Conservation (phyloP, 2,113 vertebrate species). For the Sminthopsis crassicaudata region DNA sequence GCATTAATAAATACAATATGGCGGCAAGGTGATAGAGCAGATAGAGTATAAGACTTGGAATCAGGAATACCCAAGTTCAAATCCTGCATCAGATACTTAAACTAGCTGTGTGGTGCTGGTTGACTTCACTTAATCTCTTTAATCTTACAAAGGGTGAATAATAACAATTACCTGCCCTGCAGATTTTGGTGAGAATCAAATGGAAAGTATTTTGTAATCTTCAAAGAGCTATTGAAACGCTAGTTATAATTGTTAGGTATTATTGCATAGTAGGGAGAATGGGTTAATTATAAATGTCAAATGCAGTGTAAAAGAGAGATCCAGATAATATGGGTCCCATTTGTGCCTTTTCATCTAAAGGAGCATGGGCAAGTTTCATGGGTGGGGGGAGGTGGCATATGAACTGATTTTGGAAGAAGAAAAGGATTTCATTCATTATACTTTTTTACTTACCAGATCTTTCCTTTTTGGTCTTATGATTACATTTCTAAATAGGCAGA, state of each 20-base stretch:
- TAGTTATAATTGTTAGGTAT: neutral
- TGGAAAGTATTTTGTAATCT: neutral
- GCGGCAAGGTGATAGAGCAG: neutral
- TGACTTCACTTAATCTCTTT: neutral
- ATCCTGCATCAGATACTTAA: neutral
- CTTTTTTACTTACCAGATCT: neutral
- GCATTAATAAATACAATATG: neutral
- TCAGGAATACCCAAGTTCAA: neutral
- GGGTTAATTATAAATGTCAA: too few relatives aligned
- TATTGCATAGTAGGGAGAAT: neutral
- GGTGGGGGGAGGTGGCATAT: neutral
- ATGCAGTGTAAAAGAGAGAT: neutral
- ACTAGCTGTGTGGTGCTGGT: neutral
- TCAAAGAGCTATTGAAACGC: neutral
- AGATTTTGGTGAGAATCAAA: neutral
- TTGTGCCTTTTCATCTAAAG: neutral
- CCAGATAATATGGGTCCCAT: neutral
- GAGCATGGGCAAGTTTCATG: neutral
- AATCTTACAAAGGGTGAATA: neutral
- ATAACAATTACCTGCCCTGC: neutral
- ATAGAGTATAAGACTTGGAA: neutral
- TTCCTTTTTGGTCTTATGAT: neutral
- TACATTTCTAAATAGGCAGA: constrained; percentile 44
- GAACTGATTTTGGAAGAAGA: neutral
- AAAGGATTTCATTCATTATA: neutral